A percentile compares a stretch with the other conserved stretches of the same genome.
Conservation (phyloP, 2,113 vertebrate species). For the Verasper variegatus region DNA sequence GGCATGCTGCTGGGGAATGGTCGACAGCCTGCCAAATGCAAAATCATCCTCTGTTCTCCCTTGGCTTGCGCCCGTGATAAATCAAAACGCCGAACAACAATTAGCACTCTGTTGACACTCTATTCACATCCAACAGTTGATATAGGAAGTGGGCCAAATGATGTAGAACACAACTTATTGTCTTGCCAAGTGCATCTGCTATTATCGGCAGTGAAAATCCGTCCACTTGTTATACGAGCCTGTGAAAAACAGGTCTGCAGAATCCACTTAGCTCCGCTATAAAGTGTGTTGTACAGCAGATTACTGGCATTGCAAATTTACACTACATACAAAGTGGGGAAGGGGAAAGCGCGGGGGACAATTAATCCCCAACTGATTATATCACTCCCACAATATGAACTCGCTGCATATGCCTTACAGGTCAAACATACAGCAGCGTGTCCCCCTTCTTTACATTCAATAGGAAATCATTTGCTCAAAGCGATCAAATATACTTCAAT, state of each 20-base stretch:
- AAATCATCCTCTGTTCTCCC: conserved; percentile 67
- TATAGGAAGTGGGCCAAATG: conserved; percentile 73
- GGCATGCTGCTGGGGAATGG: conserved; percentile 53
- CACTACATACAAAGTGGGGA: conserved; percentile 33
- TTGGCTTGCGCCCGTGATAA: conserved; percentile 70
- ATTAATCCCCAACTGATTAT: conserved; percentile 65
- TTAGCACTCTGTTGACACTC: conserved; percentile 77
- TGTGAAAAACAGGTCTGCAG: conserved; percentile 57
- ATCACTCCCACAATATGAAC: conserved; percentile 56
- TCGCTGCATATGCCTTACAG: conserved; percentile 68
- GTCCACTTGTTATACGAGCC: conserved; percentile 73
- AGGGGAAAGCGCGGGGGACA: conserved; percentile 46
- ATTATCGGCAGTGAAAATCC: conserved; percentile 62
- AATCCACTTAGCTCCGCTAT: conserved; percentile 47
- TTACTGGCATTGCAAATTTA: conserved; percentile 43
- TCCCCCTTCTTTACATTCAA: conserved; percentile 75
- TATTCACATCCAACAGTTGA: conserved; percentile 72
- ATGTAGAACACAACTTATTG: conserved; percentile 66
- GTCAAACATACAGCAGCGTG: conserved; percentile 64
- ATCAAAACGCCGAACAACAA: conserved; percentile 72
- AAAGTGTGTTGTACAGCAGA: conserved; percentile 56
- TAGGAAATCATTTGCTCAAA: conserved; percentile 70
- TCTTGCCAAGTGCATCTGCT: conserved; percentile 78
- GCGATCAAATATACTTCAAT: conserved; percentile 74
- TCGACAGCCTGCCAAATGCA: conserved; percentile 67